Evolutionary conservation across 2,113 vertebrate genomes (phyloP).

Genomic region (Stegostoma tigrinum): DNA sequence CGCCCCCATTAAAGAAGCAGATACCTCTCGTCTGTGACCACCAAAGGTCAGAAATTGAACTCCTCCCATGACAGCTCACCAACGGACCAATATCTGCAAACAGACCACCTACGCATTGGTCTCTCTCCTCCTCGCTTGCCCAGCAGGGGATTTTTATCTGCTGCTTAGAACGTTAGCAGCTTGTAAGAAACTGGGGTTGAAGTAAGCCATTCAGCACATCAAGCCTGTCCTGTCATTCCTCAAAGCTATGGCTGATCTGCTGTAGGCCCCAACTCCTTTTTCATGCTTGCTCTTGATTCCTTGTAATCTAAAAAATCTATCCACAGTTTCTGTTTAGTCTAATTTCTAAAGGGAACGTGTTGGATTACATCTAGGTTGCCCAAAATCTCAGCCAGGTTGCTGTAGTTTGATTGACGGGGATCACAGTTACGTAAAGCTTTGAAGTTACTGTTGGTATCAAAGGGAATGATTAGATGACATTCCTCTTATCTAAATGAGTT

Average conservation of each 20-base stretch:
- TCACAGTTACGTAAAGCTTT: not conserved
- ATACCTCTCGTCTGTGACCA: not conserved
- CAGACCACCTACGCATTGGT: not conserved
- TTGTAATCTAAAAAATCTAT: too few species aligned
- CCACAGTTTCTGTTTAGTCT: too few species aligned
- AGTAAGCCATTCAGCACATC: too few species aligned
- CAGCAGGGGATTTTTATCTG: not conserved
- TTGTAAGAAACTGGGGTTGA: too few species aligned
- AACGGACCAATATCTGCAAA: not conserved
- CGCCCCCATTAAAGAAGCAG: not conserved
- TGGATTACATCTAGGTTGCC: not conserved
- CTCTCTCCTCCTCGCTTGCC: not conserved
- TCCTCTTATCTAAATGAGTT: not conserved
- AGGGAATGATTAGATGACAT: not conserved
- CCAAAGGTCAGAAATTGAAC: not conserved
- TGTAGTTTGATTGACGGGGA: not conserved
- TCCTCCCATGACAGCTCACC: not conserved
- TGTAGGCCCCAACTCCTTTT: too few species aligned
- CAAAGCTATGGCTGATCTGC: too few species aligned
- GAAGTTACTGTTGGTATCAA: not conserved
- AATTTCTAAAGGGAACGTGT: not conserved
- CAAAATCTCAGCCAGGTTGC: not conserved
- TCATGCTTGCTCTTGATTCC: too few species aligned
- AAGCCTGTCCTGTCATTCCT: too few species aligned
- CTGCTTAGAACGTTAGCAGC: too few species aligned